These are phyloP conservation scores for Syrmaticus mikado DNA, from an alignment of 2,113 vertebrate species.

Conservation along the genomic window DNA sequence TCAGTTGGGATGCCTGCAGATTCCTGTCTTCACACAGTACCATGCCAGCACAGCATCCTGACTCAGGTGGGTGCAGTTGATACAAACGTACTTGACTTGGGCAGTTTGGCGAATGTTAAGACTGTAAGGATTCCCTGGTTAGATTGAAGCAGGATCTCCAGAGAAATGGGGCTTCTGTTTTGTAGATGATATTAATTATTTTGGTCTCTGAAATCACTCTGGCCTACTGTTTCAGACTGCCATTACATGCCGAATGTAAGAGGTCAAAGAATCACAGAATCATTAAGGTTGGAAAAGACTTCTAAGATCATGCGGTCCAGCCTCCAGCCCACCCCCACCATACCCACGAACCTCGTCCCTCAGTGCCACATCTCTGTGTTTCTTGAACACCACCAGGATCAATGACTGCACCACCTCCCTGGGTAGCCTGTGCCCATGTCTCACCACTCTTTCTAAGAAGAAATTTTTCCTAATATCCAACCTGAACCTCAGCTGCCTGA, in stretches of 20 bases:
- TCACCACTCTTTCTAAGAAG: too few relatives aligned
- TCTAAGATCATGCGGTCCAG: too few relatives aligned
- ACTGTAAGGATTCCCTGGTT: background rate
- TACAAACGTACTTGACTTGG: background rate
- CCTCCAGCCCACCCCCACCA: too few relatives aligned
- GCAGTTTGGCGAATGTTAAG: background rate
- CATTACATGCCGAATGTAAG: background rate
- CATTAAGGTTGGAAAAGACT: too few relatives aligned
- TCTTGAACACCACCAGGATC: too few relatives aligned
- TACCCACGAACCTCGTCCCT: too few relatives aligned
- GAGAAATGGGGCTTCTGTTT: background rate
- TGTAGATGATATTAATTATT: background rate
- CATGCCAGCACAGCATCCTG: background rate
- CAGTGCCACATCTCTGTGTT: too few relatives aligned
- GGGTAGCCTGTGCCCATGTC: too few relatives aligned
- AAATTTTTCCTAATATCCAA: too few relatives aligned
- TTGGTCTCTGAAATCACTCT: background rate
- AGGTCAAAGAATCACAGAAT: background rate
- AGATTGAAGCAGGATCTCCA: background rate
- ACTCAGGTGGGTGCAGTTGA: background rate
- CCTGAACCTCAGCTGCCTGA: too few relatives aligned
- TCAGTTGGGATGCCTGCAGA: fast-evolving
- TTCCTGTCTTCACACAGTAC: background rate
- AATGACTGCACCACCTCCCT: too few relatives aligned
- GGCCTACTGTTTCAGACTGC: background rate